Conservation (phyloP, 1,140 invertebrate species). For the Odontomachus brunneus region DNA sequence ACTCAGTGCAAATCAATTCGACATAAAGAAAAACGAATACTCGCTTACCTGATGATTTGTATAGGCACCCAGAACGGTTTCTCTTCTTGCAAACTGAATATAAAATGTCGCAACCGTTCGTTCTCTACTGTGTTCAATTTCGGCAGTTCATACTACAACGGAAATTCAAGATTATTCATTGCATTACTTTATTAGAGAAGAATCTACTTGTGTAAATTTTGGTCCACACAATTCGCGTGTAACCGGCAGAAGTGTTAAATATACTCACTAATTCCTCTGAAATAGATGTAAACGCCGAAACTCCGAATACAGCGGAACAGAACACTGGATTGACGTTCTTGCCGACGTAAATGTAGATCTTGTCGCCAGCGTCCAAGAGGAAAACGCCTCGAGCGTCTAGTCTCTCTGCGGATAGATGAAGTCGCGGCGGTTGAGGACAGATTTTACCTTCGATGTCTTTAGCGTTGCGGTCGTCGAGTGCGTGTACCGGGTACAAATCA, state of each 20-base stretch:
- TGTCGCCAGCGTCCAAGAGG: slow-evolving; percentile 94
- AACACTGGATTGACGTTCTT: slow-evolving; percentile 91
- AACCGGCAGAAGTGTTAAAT: background rate
- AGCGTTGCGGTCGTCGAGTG: slow-evolving; percentile 88
- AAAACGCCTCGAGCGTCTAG: slow-evolving; percentile 96
- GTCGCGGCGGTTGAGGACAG: slow-evolving; percentile 87
- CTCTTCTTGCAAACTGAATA: slow-evolving; percentile 93
- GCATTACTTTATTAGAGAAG: background rate
- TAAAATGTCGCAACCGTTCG: slow-evolving; percentile 91
- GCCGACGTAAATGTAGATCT: slow-evolving; percentile 95
- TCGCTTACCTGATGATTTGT: slow-evolving; percentile 92
- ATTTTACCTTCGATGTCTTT: slow-evolving; percentile 86
- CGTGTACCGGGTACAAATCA: slow-evolving; percentile 96
- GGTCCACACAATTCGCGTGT: background rate
- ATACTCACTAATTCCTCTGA: slow-evolving; percentile 89
- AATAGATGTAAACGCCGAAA: slow-evolving; percentile 87
- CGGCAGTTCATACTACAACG: slow-evolving; percentile 90
- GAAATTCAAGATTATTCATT: slow-evolving; percentile 23
- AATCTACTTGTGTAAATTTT: background rate
- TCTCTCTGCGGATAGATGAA: slow-evolving; percentile 90
- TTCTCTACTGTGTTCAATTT: slow-evolving; percentile 91
- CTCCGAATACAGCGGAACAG: slow-evolving; percentile 91
- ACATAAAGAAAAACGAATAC: background rate
- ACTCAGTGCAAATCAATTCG: too few species aligned
- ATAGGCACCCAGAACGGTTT: slow-evolving; percentile 92